Evolutionary conservation across 2,113 vertebrate species (phyloP).

Genomic region (Mustela lutreola): DNA sequence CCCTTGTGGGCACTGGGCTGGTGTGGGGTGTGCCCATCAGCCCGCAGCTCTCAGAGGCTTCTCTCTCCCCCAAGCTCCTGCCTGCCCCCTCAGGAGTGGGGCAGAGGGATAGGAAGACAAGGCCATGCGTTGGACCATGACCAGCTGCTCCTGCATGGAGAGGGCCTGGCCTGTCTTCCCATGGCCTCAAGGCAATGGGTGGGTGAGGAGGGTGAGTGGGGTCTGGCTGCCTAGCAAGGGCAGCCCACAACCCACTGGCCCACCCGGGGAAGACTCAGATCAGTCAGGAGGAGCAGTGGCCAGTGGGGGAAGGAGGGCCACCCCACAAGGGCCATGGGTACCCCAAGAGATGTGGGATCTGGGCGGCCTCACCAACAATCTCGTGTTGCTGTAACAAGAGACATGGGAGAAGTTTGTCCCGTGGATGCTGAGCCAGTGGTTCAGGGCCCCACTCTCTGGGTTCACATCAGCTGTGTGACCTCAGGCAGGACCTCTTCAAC

Average conservation of each 20-base stretch:
- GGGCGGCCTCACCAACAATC: neutral
- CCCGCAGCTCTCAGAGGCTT: neutral
- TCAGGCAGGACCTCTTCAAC: no score
- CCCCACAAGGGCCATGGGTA: neutral
- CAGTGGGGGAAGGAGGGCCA: neutral
- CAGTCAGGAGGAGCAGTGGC: neutral
- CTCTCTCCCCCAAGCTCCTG: neutral
- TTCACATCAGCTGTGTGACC: neutral
- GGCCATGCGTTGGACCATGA: neutral
- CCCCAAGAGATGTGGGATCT: neutral
- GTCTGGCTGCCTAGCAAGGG: neutral
- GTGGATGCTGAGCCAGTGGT: neutral
- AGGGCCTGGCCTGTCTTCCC: neutral
- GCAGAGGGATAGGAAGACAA: neutral
- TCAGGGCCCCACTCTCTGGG: neutral
- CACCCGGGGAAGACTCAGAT: neutral
- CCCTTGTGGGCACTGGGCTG: neutral
- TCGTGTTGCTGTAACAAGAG: neutral
- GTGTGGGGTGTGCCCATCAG: neutral
- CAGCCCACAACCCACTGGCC: no score
- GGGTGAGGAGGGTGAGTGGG: neutral
- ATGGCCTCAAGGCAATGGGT: neutral
- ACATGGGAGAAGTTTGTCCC: neutral
- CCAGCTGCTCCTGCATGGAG: neutral
- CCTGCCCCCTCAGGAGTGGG: neutral